Percentiles rank a stretch among this genome's conserved stretches.
Evolutionary conservation across 2,113 vertebrate species (phyloP).

Genomic region (Myocastor coypus): DNA sequence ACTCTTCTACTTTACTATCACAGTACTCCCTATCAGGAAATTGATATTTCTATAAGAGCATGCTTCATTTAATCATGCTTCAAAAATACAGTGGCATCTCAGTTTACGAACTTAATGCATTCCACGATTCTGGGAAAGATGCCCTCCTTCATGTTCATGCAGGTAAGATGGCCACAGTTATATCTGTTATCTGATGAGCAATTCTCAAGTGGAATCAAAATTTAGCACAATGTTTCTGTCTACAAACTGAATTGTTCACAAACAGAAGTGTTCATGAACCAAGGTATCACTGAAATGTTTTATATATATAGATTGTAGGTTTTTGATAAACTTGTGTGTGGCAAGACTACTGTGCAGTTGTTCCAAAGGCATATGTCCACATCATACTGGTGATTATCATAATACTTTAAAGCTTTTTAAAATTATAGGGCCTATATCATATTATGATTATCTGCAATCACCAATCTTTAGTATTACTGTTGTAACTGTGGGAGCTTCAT

Average conservation of each 20-base stretch:
- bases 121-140: background rate
- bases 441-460: background rate
- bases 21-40: background rate
- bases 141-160: background rate
- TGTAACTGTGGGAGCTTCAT: background rate
- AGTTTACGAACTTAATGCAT: background rate
- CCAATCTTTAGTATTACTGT: background rate
- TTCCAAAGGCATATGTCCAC: background rate
- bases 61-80: background rate
- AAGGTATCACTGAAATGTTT: background rate
- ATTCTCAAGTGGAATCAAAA: background rate
- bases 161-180: background rate
- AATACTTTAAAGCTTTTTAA: background rate
- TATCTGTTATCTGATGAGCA: background rate
- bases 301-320: background rate
- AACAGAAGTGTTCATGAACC: background rate
- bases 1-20: background rate
- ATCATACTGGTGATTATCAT: background rate
- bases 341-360: background rate
- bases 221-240: background rate
- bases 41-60: background rate
- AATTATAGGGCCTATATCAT: background rate
- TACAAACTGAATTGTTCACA: background rate
- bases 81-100: background rate
- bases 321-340: background rate